These are phyloP conservation scores for Yponomeuta sedellus DNA, from an alignment of 2,888 invertebrate genomes.

Conservation along the genomic window DNA sequence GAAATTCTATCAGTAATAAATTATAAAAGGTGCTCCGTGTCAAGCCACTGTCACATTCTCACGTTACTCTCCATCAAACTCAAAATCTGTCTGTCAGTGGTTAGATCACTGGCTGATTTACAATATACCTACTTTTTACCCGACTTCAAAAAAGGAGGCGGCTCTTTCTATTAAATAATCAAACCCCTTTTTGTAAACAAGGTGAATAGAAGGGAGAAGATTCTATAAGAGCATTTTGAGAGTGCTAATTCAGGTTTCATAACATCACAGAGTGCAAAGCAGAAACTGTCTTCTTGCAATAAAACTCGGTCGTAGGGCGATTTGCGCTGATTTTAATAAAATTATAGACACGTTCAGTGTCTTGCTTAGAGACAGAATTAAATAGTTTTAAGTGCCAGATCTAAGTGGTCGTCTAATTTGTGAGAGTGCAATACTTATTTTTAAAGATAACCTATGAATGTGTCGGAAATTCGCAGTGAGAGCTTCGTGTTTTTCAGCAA, in stretches of 20 bases:
- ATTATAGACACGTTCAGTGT: slow-evolving; percentile 44
- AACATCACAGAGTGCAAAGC: slow-evolving; percentile 42
- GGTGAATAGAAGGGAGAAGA: neutral
- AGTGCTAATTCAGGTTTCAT: slow-evolving; percentile 52
- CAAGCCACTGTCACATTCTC: too few species aligned
- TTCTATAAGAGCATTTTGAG: neutral
- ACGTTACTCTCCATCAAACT: too few species aligned
- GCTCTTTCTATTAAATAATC: too few species aligned
- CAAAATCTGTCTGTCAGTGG: too few species aligned
- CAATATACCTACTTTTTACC: too few species aligned
- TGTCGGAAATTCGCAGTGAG: neutral
- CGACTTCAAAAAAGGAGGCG: too few species aligned
- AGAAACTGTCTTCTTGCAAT: slow-evolving; percentile 33
- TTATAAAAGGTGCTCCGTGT: too few species aligned
- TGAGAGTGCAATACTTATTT: slow-evolving; percentile 39
- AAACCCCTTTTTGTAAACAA: neutral
- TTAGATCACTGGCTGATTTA: too few species aligned
- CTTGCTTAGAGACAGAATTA: slow-evolving; percentile 48
- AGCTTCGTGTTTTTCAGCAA: slow-evolving; percentile 30
- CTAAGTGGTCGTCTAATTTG: slow-evolving; percentile 9
- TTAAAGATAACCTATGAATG: slow-evolving; percentile 23
- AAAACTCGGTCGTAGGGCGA: slow-evolving; percentile 55
- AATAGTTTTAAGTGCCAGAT: slow-evolving; percentile 22
- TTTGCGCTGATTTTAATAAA: slow-evolving; percentile 56
- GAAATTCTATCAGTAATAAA: too few species aligned